Conservation (phyloP, 2,888 invertebrate species). For the Stenodema calcarata region DNA sequence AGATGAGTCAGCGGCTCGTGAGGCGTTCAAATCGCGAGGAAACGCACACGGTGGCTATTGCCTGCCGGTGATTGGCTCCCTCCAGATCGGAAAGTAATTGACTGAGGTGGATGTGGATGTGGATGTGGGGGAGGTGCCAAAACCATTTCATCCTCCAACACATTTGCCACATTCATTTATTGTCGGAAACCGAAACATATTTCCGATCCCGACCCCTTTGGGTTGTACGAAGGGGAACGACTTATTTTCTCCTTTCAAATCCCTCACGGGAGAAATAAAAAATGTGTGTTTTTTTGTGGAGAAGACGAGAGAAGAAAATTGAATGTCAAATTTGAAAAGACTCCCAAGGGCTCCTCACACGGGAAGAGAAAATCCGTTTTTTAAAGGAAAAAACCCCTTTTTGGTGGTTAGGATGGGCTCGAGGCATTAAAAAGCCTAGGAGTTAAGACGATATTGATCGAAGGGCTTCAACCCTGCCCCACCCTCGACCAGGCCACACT, state of each 20-base stretch:
- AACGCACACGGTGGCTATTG: neutral
- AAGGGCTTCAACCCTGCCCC: neutral
- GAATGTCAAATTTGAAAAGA: constrained; percentile 34
- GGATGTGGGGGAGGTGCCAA: neutral
- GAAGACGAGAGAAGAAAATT: neutral
- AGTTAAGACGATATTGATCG: constrained; percentile 32
- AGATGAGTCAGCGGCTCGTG: neutral
- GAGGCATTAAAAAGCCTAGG: constrained; percentile 12
- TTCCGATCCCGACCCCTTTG: neutral
- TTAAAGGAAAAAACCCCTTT: neutral
- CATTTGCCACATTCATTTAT: neutral
- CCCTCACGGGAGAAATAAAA: neutral
- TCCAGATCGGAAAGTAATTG: neutral
- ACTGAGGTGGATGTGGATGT: too few species aligned
- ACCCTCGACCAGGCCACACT: neutral
- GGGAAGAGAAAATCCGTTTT: neutral
- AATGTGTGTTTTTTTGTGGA: neutral
- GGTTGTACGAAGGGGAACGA: neutral
- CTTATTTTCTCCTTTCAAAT: neutral
- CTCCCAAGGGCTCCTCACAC: neutral
- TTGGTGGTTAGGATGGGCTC: neutral
- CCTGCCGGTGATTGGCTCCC: neutral
- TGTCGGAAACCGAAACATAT: neutral
- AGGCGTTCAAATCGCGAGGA: neutral
- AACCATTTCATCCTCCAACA: neutral